Evolutionary conservation across 2,888 invertebrate species (phyloP), one percentile per base, ranked within the genome.

Genomic region (Muschampia plurimacula): DNA sequence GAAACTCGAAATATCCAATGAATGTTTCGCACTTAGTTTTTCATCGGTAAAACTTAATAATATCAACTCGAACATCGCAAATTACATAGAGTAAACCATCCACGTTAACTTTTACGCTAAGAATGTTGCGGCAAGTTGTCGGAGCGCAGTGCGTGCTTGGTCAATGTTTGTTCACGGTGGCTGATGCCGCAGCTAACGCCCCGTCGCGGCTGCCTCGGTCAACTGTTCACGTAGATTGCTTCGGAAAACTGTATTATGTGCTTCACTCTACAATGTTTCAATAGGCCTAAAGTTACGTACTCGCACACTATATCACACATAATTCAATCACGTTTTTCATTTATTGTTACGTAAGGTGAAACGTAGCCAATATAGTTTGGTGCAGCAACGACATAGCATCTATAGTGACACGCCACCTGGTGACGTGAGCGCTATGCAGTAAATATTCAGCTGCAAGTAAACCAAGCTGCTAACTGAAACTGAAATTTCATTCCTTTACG

Each of bases 41-140:
- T 89, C 86, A 86, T 82, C 84, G 83, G 86, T 80, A 84, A 86
- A 86, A 87, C 81, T 84, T 78, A 78, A 77, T 77, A 82, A 74
- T 84, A 85, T 87, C 88, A 89, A 92, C 89, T 91, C 82, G 82
- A 86, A 86, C 92, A 87, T 91, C 91, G 92, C 93, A 93, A 88
- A 93, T 93, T 93, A 84, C 92, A 89, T 91, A 93, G 93, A 94
- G 93, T 93, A 93, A 92, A 93, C 94, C 94, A 90, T 91, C 85
- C 93, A 88, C 92, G 89, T 80, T 93, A 92, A 93, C 93, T 94
- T 93, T 94, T 94, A 93, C 94, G 86, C 90, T 92, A 93, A 91
- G 94, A 94, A 94, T 94, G 94, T 93, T 93, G 93, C 93, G 93
- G 92, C 84, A 86, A 91, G 91, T 89, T 80, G 91, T 88, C 87